Percentiles rank a stretch among this genome's conserved stretches.
Conservation (phyloP, 2,113 vertebrate genomes). For the Xiphias gladius region DNA sequence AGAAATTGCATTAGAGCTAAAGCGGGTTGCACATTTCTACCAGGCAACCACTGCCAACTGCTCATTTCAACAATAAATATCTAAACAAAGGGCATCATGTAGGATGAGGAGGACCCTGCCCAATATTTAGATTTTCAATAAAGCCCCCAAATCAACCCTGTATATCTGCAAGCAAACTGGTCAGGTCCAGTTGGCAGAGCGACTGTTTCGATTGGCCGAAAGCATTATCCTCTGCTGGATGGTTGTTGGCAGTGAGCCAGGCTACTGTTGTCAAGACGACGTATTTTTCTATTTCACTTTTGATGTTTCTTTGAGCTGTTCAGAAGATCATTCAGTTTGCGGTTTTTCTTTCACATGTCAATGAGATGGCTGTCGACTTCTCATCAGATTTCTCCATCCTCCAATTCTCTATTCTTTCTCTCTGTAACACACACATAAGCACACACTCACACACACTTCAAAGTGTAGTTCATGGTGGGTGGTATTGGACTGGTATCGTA, state of each 20-base stretch:
- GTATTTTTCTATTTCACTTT: slow-evolving; percentile 58
- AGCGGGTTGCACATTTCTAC: not conserved
- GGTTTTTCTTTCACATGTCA: slow-evolving; percentile 39
- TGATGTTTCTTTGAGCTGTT: slow-evolving; percentile 41
- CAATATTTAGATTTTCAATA: slow-evolving; percentile 37
- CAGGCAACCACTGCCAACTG: not conserved
- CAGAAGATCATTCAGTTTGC: slow-evolving; percentile 22
- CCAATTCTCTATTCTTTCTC: not conserved
- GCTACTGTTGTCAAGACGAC: slow-evolving; percentile 66
- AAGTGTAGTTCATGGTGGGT: slow-evolving; percentile 23
- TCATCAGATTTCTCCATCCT: not conserved
- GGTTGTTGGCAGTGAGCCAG: slow-evolving; percentile 38
- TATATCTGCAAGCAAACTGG: slow-evolving; percentile 22
- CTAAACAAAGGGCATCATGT: not conserved
- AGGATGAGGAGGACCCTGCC: not conserved
- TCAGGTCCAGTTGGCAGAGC: slow-evolving; percentile 48
- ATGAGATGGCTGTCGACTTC: not conserved
- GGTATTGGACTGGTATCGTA: slow-evolving; percentile 70
- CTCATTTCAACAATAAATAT: slow-evolving; percentile 1
- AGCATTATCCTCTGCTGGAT: slow-evolving; percentile 23
- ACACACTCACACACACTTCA: slow-evolving; percentile 17
- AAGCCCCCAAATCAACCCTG: slow-evolving; percentile 4
- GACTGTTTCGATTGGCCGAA: slow-evolving; percentile 46
- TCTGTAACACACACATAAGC: slow-evolving; percentile 9
- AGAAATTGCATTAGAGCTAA: not conserved